Evolutionary conservation across 2,888 invertebrate genomes (phyloP), one percentile per base, ranked within the genome.

Genomic region (Thymelicus acteon): DNA sequence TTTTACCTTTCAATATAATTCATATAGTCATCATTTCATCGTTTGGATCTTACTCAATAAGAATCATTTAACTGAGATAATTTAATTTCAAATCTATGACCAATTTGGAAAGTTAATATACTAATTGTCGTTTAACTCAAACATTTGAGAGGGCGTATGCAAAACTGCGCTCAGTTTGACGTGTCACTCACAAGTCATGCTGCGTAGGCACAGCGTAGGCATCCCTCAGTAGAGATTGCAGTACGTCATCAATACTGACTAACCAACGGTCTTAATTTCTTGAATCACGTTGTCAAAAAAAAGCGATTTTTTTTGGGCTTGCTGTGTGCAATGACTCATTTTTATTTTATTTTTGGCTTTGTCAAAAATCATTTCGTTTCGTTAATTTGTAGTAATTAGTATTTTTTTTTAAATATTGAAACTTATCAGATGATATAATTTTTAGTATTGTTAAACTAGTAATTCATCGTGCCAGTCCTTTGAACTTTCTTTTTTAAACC

Each of bases 191-290:
- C 54, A 12, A 54, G 54, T 54, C 54, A 54, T 24, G 10, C 24
- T 24, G 54, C 54, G 54, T 54, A 54, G 54, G 24, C 54, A 54
- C 24, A 4, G 54, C 54, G 24, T 54, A 54, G 54, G 54, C 24
- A 54, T 12, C 19, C 52, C 52, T 15, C 19, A 7, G 52, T 44
- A 44, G n/a, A 8, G 52, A 19, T 52, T 19, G 52, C 52, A 19
- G 7, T 7, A 52, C 19, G 52, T 19, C 19, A 52, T 48, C 13
- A 44, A 44, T 12, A 49, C 49, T 15, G 15, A 52, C 49, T 6
- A 19, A 52, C 52, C 52, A 48, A n/a, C 6, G 15, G 7, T 52
- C 19, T 19, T 52, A 7, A 52, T 7, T 52, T 8, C 15, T 52
- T 52, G 52, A 52, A 7, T 52, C 52, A 52, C 19, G 15, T 15